Evolutionary conservation across 2,113 vertebrate species (phyloP).

Genomic region (Chaetodon trifascialis): DNA sequence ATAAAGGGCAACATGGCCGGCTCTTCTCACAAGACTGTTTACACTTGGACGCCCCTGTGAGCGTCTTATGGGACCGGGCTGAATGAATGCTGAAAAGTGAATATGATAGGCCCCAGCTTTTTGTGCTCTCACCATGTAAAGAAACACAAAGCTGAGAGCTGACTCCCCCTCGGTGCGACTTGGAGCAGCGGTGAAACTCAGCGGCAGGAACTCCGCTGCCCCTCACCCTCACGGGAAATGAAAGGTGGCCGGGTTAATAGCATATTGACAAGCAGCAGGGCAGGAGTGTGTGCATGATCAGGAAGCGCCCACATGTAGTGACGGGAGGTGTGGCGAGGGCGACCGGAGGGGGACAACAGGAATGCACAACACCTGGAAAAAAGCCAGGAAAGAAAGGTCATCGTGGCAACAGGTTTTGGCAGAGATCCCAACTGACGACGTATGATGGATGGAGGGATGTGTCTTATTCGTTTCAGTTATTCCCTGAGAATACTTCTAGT

Average conservation of each 20-base stretch:
- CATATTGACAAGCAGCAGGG: conserved; percentile 59
- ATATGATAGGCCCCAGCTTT: conserved; percentile 36
- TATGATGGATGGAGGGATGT: neutral
- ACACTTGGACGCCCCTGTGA: conserved; percentile 43
- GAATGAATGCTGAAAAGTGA: conserved; percentile 40
- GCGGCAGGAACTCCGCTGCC: conserved; percentile 19
- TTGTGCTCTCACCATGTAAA: conserved; percentile 42
- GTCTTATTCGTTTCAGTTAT: conserved; percentile 6
- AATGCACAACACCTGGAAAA: conserved; percentile 59
- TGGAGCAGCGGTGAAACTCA: conserved; percentile 24
- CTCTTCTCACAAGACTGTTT: conserved; percentile 42
- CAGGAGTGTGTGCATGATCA: conserved; percentile 54
- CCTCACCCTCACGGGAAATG: conserved; percentile 67
- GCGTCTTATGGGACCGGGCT: conserved; percentile 29
- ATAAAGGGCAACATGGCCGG: conserved; percentile 43
- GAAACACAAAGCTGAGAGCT: conserved; percentile 44
- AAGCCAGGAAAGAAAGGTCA: conserved; percentile 48
- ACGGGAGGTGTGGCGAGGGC: conserved; percentile 46
- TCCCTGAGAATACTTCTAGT: neutral
- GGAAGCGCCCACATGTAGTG: conserved; percentile 61
- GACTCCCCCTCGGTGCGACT: neutral
- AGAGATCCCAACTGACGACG: conserved; percentile 23
- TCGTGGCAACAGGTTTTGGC: conserved; percentile 7
- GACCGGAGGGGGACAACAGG: conserved; percentile 40
- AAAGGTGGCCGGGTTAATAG: conserved; percentile 65